Conservation (phyloP, 2,888 invertebrate genomes). For the Tetragonula carbonaria region DNA sequence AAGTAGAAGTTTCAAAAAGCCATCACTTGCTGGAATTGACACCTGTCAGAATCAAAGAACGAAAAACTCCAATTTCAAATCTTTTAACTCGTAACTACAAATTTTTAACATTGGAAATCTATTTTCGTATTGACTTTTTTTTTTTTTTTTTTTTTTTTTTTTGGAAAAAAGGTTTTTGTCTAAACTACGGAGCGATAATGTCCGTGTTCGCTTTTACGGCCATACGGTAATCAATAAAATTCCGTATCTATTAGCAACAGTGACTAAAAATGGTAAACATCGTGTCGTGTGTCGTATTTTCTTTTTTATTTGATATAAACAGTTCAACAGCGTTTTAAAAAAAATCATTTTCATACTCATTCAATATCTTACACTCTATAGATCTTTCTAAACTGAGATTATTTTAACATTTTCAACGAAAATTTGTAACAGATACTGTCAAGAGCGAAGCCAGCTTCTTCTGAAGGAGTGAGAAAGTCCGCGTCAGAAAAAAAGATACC, state of each 20-base stretch:
- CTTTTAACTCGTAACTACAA: background rate
- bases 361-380: background rate
- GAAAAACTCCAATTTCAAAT: slow-evolving; percentile 28
- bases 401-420: background rate
- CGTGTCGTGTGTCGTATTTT: slow-evolving; percentile 21
- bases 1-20: background rate
- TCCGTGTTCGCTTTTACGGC: background rate
- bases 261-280: slow-evolving; percentile 58
- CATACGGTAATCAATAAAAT: slow-evolving; percentile 39
- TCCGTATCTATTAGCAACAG: slow-evolving; percentile 55
- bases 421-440: slow-evolving; percentile 89
- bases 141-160: background rate
- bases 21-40: slow-evolving; percentile 12
- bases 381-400: background rate
- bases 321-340: background rate
- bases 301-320: background rate
- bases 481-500: slow-evolving; percentile 86
- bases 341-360: background rate
- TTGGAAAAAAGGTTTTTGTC: background rate
- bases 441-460: slow-evolving; percentile 91
- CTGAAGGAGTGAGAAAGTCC: slow-evolving; percentile 82
- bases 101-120: background rate
- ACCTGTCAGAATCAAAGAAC: background rate
- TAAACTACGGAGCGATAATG: background rate
- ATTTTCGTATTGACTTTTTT: background rate